Percentiles rank a stretch among this genome's conserved stretches.
Evolutionary conservation across 2,888 invertebrate species (phyloP).

Genomic region (Agrotis segetum): DNA sequence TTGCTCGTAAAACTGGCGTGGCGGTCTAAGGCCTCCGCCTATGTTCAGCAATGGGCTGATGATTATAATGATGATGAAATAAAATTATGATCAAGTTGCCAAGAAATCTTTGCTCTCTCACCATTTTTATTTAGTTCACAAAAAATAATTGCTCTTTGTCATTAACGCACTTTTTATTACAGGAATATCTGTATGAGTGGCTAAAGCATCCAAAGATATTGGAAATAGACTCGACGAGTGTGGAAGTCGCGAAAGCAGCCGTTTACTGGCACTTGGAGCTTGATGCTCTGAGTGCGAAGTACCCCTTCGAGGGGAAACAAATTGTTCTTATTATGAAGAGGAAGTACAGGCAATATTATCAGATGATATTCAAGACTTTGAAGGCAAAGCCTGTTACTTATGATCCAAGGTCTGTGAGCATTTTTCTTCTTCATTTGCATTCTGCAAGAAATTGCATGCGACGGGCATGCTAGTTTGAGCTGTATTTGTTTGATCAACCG

Average conservation of each 20-base stretch:
- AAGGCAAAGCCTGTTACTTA: constrained; percentile 88
- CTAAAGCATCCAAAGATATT: constrained; percentile 86
- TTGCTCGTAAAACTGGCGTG: no score
- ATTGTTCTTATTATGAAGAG: constrained; percentile 88
- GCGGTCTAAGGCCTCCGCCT: no score
- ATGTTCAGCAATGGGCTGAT: no score
- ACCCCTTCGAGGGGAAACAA: constrained; percentile 87
- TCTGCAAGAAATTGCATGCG: no score
- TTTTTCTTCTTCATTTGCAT: background rate
- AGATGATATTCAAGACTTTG: constrained; percentile 87
- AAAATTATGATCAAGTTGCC: no score
- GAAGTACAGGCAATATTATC: constrained; percentile 88
- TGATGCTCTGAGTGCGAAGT: constrained; percentile 76
- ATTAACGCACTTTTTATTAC: constrained; percentile 17
- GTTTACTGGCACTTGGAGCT: constrained; percentile 85
- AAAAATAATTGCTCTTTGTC: background rate
- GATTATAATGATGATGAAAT: no score
- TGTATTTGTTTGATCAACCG: no score
- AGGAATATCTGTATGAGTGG: constrained; percentile 89
- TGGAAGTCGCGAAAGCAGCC: constrained; percentile 87
- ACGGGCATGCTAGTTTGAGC: no score
- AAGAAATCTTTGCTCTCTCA: no score
- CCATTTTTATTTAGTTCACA: no score
- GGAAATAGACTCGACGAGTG: constrained; percentile 85
- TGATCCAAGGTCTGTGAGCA: constrained; percentile 80